Conservation (phyloP, 2,113 vertebrate species). For the Trematocara variabile region DNA sequence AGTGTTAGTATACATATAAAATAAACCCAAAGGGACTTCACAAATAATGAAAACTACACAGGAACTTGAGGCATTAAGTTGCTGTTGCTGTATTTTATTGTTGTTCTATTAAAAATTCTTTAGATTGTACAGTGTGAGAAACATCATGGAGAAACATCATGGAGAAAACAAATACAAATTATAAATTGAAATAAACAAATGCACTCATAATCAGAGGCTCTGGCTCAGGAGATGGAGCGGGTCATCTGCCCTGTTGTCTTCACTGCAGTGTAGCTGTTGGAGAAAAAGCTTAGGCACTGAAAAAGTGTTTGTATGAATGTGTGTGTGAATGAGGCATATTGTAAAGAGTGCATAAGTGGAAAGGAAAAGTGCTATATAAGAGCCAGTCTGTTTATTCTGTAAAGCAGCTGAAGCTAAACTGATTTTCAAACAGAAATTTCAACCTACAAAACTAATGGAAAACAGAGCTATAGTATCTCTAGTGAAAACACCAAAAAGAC, state of each 20-base stretch:
- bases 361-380: neutral
- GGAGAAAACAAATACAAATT: neutral
- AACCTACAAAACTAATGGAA: neutral
- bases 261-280: neutral
- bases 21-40: neutral
- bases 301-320: neutral
- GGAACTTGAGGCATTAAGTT: neutral
- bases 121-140: neutral
- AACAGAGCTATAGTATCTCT: neutral
- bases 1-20: neutral
- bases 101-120: neutral
- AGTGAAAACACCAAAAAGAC: neutral
- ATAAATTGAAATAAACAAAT: neutral
- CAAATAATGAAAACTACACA: neutral
- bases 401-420: neutral
- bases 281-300: neutral
- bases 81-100: neutral
- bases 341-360: neutral
- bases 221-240: neutral
- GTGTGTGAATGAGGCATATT: neutral
- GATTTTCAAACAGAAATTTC: neutral
- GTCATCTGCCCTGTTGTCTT: neutral
- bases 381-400: neutral
- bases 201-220: neutral
- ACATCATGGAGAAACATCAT: neutral